Evolutionary conservation across 2,113 vertebrate species (phyloP), one percentile per base, ranked within the genome.

Genomic region (Pionites leucogaster): DNA sequence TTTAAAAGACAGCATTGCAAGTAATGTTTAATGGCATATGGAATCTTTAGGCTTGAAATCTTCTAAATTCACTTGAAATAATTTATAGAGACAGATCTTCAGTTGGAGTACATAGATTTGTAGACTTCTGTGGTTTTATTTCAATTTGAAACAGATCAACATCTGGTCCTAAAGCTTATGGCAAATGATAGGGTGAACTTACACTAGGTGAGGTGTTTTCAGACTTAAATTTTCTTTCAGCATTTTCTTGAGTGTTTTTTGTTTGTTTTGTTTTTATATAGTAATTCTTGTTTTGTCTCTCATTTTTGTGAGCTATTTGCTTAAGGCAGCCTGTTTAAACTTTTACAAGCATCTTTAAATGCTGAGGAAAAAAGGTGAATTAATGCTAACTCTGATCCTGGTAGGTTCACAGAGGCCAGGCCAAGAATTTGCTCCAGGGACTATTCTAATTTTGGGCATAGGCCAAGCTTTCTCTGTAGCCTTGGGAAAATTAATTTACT

Each of bases 361-460:
- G 12, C 44, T 44, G 18, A 37, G 44, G 28, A 3, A 57, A 75
- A 94, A 74, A 84, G 27, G 60, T 86, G 77, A 88, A 60, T 86
- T 92, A 59, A 42, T 4, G 17, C 33, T 64, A 78, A 6, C 44
- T 68, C 82, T 47, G 17, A 84, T 94, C 67, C 81, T 91, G 53
- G 29, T 62, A 31, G 13, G 12, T 71, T 97, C 63, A 63, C 19
- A 71, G 76, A 86, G 29, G 16, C 35, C 0, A 4, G 39, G 88
- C 88, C 80, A 90, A 83, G 71, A 90, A 78, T 86, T 92, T 90
- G 35, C 82, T 93, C 80, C 52, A 92, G 79, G 68, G 92, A 83
- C 64, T 72, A 5, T 46, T 94, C 77, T 89, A 53, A 89, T 89
- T 35, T 57, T 91, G 75, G 53, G 55, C 60, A 28, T 31, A 83